Base-by-base conservation (phyloP, 2,113 vertebrate genomes). In the Elgaria multicarinata region DNA sequence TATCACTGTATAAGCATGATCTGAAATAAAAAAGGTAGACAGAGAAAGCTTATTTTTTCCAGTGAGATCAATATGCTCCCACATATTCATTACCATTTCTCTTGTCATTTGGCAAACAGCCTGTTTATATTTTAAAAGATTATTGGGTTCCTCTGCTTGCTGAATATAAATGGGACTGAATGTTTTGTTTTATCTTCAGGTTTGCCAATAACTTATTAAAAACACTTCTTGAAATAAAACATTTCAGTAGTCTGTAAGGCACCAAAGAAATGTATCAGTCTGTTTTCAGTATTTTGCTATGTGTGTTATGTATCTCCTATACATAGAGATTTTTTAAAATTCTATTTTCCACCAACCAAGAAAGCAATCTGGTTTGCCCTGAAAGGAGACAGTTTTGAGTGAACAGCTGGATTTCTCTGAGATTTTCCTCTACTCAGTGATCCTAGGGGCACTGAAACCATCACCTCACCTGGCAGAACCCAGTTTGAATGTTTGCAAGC, bases 141-240 rank as follows among this genome's bases (percentile, higher is more conserved):
- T 86, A 42, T 20, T 53, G 55, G 76, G 71, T 75, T 4, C 16
- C 1, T 2, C 42, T 18, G 20, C 3, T 85, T 26, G 4, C 75
- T 77, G 28, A 86, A 71, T 3, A 33, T 22, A 93, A 89, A 18
- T 8, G 1, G 1, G 1, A 50, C 24, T 26, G 66, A 53, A 81
- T 53, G 6, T 82, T n/a, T 92, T 67, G 6, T 39, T 46, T 9
- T 72, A 79, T n/a, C 9, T 28, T 44, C 13, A 44, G 74, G 31
- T 82, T 74, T 82, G 42, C 36, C 75, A n/a, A 88, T 87, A 87
- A 80, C 16, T 77, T 90, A 84, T 93, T 89, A 7, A 83, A 74
- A 4, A 69, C 39, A 36, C 28, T 4, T 18, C 7, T 46, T 42
- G 64, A n/a, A 46, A 79, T 2, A 28, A 89, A 55, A 31, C 8